Conservation (phyloP, 2,113 vertebrate genomes). For the Pluvialis apricaria region DNA sequence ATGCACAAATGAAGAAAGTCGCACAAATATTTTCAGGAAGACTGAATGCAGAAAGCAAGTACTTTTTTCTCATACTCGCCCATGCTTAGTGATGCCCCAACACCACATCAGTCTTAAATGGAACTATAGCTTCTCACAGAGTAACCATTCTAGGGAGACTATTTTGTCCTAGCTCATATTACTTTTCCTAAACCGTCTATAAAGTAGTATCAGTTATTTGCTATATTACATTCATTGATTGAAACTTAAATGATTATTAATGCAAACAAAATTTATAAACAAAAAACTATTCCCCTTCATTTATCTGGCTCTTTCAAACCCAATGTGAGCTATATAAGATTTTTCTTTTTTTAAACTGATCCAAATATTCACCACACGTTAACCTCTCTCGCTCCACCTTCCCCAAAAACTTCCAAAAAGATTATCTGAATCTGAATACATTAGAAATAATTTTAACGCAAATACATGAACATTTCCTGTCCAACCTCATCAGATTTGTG, state of each 20-base stretch:
- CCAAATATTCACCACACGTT: not conserved
- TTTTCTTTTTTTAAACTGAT: not conserved
- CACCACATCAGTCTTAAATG: accelerated
- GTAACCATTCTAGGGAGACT: not conserved
- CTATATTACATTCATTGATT: not conserved
- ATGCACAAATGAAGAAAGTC: not conserved
- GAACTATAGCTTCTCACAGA: not conserved
- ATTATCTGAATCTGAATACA: not conserved
- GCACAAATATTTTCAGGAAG: not conserved
- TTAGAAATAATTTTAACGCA: not conserved
- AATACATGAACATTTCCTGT: not conserved
- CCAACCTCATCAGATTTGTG: not conserved
- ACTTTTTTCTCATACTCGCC: not conserved
- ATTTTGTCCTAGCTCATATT: not conserved
- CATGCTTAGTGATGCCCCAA: not conserved
- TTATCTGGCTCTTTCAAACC: not conserved
- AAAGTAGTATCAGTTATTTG: not conserved
- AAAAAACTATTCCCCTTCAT: not conserved
- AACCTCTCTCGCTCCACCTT: not conserved
- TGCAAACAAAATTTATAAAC: not conserved
- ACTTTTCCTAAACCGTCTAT: not conserved
- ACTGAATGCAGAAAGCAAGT: not conserved
- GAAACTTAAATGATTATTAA: not conserved
- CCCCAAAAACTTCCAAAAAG: not conserved
- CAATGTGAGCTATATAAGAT: not conserved